Base-by-base conservation (phyloP, 2,888 invertebrate species). In the Oscheius sp. region DNA sequence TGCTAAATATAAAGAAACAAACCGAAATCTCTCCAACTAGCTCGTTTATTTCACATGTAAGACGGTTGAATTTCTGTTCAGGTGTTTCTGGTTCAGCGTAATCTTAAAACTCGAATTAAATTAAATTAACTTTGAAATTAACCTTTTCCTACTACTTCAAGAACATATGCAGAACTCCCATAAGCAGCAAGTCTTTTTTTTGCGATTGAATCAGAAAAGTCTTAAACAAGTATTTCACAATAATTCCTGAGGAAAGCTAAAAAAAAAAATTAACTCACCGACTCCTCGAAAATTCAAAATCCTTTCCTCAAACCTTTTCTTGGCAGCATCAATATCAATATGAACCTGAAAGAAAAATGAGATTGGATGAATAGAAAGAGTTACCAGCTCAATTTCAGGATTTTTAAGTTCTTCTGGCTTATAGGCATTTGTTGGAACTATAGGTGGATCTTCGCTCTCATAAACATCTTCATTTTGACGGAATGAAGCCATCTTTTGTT, bases 381-480 rank as follows among this genome's bases (percentile, higher is more conserved):
- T 17, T 17, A 79, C 78, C 65, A 78, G 61, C 64, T 84, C 82
- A 37, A 84, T 75, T 20, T 72, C 75, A 17, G 76, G 76, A 57
- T 82, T 80, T 33, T 69, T 79, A 29, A 74, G 68, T 42, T 74
- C 74, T 10, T 70, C 75, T 1, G 61, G 64, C 10, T 63, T 39
- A 39, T 70, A 70, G 37, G 39, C 42, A 33, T 61, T 65, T 15
- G 25, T 75, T 46, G 79, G 75, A 17, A 39, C 69, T 37, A 67
- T 69, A 10, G 78, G 76, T 46, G 71, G 45, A 53, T 81, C 83
- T 50, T 78, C 80, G 15, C 79, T 81, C 50, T 83, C 84, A 68
- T 80, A 84, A 20, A 83, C 78, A 68, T 81, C 84, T 67, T 82
- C 87, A 61, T 87, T 88, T 65, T 61, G 61, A 29, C 61, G 61